Evolutionary conservation across 2,797 vertebrate genomes (phyloP).

Genomic region (Emydoidea blandingii): DNA sequence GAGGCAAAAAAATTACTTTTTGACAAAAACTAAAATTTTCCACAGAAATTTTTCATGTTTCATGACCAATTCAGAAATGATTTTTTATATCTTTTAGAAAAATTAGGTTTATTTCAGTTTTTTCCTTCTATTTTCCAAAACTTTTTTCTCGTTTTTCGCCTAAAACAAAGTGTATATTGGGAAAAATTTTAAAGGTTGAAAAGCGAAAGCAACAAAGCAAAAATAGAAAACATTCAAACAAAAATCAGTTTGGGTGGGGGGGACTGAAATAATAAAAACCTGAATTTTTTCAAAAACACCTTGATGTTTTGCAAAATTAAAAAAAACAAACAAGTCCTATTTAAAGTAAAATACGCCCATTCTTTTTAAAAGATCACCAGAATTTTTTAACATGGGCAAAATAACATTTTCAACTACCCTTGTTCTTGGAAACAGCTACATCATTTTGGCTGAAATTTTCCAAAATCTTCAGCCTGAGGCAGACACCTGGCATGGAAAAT

Average conservation of each 20-base stretch:
- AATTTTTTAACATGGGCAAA: neutral
- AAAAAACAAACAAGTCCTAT: neutral
- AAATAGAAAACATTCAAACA: neutral
- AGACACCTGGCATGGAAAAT: neutral
- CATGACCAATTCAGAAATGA: neutral
- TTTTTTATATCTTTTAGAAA: neutral
- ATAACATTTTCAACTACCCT: neutral
- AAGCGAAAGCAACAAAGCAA: neutral
- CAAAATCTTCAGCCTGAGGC: neutral
- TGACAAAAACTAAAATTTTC: neutral
- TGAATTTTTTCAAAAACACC: neutral
- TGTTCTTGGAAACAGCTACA: rapidly evolving
- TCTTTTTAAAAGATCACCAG: neutral
- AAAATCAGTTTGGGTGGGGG: neutral
- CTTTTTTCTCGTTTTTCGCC: neutral
- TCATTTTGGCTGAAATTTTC: neutral
- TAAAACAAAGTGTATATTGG: neutral
- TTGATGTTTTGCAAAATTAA: neutral
- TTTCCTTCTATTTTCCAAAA: neutral
- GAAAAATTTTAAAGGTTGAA: neutral
- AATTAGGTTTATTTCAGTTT: too few relatives aligned
- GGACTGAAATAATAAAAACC: neutral
- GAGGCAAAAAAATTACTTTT: neutral
- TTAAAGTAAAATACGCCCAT: neutral
- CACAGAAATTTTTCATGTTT: neutral